These are phyloP conservation scores for Calliopum simillimum DNA, from an alignment of 2,888 invertebrate genomes.

Conservation along the genomic window DNA sequence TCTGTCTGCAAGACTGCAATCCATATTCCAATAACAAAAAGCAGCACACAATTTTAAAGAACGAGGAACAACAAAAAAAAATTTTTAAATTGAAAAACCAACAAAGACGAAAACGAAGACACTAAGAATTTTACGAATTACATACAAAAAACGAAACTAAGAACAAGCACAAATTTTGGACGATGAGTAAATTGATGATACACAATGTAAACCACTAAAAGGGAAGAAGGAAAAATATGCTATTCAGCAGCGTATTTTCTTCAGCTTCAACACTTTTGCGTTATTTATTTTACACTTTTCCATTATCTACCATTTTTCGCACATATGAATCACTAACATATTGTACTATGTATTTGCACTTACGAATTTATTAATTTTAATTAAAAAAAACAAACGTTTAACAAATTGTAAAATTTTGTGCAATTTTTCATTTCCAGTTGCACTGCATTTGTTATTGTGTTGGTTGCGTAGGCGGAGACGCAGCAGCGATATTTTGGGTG, in stretches of 20 bases:
- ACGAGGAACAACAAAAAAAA: conserved; percentile 23
- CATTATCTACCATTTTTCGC: neutral
- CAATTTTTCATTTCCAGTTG: neutral
- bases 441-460: neutral
- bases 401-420: neutral
- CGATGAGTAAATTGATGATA: neutral
- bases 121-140: conserved; percentile 4
- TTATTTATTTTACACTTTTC: neutral
- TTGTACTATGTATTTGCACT: too few species aligned
- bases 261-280: conserved; percentile 27
- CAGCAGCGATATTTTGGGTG: conserved; percentile 33
- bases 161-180: neutral
- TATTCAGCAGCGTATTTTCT: neutral
- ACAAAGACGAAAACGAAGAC: conserved; percentile 14
- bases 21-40: conserved; percentile 48
- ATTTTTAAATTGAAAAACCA: conserved; percentile 4
- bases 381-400: neutral
- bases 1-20: conserved; percentile 53
- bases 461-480: conserved; percentile 12
- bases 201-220: neutral
- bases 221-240: neutral
- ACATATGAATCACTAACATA: neutral
- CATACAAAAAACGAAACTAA: neutral
- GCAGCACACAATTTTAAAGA: conserved; percentile 32
- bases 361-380: neutral